Evolutionary conservation across 2,888 invertebrate species (phyloP).

Genomic region (Nephrotoma guestfalica): DNA sequence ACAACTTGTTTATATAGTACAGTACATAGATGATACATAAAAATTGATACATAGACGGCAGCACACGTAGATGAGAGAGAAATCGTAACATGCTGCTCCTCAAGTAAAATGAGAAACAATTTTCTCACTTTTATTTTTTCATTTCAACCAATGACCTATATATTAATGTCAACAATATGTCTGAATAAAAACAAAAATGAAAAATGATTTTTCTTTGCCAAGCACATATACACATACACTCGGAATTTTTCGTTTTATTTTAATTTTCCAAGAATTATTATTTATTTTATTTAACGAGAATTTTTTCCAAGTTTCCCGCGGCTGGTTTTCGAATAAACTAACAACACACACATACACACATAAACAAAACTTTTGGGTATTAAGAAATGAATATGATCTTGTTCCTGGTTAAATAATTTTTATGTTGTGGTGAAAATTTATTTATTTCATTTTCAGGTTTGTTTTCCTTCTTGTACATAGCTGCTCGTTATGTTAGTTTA

Average conservation of each 20-base stretch:
- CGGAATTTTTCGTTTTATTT: background rate
- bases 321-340: background rate
- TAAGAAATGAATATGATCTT: background rate
- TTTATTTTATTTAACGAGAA: background rate
- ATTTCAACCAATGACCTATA: background rate
- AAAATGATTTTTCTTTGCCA: background rate
- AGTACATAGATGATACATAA: background rate
- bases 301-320: background rate
- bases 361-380: background rate
- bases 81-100: background rate
- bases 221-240: background rate
- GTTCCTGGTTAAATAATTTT: background rate
- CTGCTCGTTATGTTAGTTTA: background rate
- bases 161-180: background rate
- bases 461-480: background rate
- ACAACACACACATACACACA: background rate
- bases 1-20: background rate
- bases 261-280: background rate
- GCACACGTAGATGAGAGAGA: background rate
- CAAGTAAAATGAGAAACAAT: background rate
- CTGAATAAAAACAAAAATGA: background rate
- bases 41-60: background rate
- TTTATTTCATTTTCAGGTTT: background rate
- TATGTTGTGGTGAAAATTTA: background rate
- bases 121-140: background rate